Conservation (phyloP, 2,797 vertebrate genomes). For the Limnodromus scolopaceus region DNA sequence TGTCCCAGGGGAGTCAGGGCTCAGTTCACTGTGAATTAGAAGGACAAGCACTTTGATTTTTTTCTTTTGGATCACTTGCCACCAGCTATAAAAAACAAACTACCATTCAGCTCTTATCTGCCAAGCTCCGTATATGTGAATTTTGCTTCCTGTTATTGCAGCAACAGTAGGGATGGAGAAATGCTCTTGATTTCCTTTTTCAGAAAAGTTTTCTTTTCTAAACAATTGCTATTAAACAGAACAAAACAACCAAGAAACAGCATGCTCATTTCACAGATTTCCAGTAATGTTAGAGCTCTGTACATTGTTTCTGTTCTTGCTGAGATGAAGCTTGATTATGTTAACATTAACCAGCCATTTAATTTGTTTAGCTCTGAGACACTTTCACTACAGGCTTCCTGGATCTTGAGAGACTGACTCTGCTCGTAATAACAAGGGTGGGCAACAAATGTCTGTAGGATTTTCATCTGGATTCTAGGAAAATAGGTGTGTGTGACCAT, state of each 20-base stretch:
- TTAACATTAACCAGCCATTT: conserved; percentile 43
- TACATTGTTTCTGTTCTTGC: conserved; percentile 71
- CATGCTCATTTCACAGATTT: conserved; percentile 73
- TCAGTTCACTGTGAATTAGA: conserved; percentile 13
- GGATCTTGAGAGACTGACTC: background rate
- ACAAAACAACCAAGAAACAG: conserved; percentile 76
- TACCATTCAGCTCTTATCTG: conserved; percentile 88
- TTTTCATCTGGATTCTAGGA: conserved; percentile 12
- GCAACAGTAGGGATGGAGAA: conserved; percentile 74
- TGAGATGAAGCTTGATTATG: conserved; percentile 64
- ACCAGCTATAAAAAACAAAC: conserved; percentile 60
- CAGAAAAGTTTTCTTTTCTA: conserved; percentile 77
- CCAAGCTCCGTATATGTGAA: conserved; percentile 83
- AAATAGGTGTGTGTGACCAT: background rate
- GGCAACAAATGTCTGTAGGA: background rate
- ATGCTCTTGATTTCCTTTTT: conserved; percentile 80
- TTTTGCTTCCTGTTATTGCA: conserved; percentile 94
- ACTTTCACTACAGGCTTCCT: conserved; percentile 44
- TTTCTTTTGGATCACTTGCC: conserved; percentile 57
- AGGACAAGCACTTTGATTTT: conserved; percentile 46
- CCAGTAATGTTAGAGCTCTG: conserved; percentile 73
- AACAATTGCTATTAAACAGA: conserved; percentile 80
- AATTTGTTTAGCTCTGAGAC: conserved; percentile 26
- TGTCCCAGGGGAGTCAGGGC: background rate
- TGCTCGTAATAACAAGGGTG: background rate